A percentile compares a stretch with the other conserved stretches of the same genome.
These are phyloP conservation scores for Sebastes vulpes DNA, from an alignment of 2,797 vertebrate genomes.

Conservation along the genomic window DNA sequence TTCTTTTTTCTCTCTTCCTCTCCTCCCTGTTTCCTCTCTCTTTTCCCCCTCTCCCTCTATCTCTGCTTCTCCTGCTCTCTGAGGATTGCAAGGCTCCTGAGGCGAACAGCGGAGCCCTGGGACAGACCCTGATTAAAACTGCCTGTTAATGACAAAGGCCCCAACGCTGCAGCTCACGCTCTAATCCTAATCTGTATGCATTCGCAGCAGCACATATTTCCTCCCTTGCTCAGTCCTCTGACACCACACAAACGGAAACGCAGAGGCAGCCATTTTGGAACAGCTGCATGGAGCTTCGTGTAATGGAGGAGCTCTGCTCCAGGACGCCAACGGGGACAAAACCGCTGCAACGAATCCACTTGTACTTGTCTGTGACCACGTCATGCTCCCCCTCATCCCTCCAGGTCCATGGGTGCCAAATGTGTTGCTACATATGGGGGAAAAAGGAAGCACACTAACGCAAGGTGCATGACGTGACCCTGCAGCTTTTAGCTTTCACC, in stretches of 20 bases:
- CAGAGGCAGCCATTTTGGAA: slow-evolving; percentile 85
- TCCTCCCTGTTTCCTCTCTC: slow-evolving; percentile 37
- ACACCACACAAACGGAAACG: slow-evolving; percentile 68
- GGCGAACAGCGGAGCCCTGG: slow-evolving; percentile 71
- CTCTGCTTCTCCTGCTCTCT: slow-evolving; percentile 52
- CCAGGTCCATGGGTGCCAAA: not conserved
- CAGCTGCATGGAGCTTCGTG: slow-evolving; percentile 74
- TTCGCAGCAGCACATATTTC: slow-evolving; percentile 62
- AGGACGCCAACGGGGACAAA: slow-evolving; percentile 51
- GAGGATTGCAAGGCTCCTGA: slow-evolving; percentile 70
- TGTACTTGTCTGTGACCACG: not conserved
- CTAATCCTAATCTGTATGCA: slow-evolving; percentile 86
- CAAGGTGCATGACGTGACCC: slow-evolving; percentile 18
- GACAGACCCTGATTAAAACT: slow-evolving; percentile 84
- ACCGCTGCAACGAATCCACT: slow-evolving; percentile 29
- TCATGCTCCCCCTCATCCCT: not conserved
- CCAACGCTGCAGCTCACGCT: slow-evolving; percentile 53
- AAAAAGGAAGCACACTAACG: not conserved
- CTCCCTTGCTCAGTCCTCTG: slow-evolving; percentile 55
- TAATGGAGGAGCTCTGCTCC: slow-evolving; percentile 83
- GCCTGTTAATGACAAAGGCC: slow-evolving; percentile 83
- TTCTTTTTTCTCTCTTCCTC: slow-evolving; percentile 35
- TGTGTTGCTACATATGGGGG: not conserved
- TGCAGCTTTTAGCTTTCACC: slow-evolving; percentile 3
- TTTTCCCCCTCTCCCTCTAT: slow-evolving; percentile 43